phyloP scores from a whole-genome alignment of 2,888 invertebrate species.

The Argyresthia albistria region DNA sequence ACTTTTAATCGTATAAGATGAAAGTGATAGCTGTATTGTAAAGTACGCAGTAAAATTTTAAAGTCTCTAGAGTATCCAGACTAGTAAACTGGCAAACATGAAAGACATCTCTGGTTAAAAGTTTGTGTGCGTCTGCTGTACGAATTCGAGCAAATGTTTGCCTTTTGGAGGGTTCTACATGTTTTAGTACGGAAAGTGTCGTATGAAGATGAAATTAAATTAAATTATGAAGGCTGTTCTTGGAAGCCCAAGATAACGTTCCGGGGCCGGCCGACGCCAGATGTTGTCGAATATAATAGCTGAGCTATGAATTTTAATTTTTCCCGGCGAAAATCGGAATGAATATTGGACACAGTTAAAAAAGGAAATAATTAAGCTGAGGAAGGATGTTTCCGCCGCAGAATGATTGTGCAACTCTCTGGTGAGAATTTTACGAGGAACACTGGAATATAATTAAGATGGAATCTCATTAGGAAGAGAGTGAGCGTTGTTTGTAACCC shows the following conservation, averaged over 20 bases:
- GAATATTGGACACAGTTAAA: slow-evolving; percentile 57
- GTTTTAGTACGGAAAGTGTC: background rate
- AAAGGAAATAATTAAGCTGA: slow-evolving; percentile 52
- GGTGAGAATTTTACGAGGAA: slow-evolving; percentile 39
- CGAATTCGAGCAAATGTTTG: background rate
- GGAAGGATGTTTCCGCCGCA: slow-evolving; percentile 45
- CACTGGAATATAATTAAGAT: slow-evolving; percentile 53
- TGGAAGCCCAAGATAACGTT: slow-evolving; percentile 33
- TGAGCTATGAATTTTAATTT: slow-evolving; percentile 64
- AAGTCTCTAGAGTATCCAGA: background rate
- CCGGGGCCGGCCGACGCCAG: slow-evolving; percentile 37
- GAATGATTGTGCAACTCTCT: slow-evolving; percentile 40
- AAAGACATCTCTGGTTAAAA: too few species aligned
- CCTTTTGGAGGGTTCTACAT: background rate
- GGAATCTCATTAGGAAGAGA: slow-evolving; percentile 42
- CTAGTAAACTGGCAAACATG: too few species aligned
- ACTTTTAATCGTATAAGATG: slow-evolving; percentile 8
- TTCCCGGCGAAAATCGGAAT: slow-evolving; percentile 49
- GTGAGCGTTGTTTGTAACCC: slow-evolving; percentile 11
- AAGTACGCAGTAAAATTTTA: background rate
- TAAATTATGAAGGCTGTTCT: slow-evolving; percentile 6
- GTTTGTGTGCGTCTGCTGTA: background rate
- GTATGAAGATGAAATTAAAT: background rate
- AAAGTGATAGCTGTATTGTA: slow-evolving; percentile 1
- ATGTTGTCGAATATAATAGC: slow-evolving; percentile 60